phyloP scores from a whole-genome alignment of 2,113 vertebrate genomes.

The Gobiocypris rarus region DNA sequence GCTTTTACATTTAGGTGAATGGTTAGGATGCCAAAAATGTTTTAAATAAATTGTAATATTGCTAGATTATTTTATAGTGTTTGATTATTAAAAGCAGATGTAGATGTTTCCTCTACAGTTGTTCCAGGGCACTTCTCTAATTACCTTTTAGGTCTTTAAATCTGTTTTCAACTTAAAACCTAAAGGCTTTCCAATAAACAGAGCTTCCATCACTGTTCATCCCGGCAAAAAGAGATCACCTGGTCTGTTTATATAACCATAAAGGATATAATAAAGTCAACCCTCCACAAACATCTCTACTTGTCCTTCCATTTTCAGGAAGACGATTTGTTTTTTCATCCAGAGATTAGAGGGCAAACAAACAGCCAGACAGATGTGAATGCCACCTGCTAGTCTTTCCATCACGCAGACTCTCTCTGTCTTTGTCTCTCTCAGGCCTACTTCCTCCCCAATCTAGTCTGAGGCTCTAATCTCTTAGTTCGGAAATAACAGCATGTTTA shows the following conservation, averaged over 20 bases:
- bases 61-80: neutral
- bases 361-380: slow-evolving; percentile 75
- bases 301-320: slow-evolving; percentile 55
- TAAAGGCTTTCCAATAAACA: slow-evolving; percentile 31
- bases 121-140: neutral
- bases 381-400: slow-evolving; percentile 81
- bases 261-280: slow-evolving; percentile 69
- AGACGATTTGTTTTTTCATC: slow-evolving; percentile 66
- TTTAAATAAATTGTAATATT: too few relatives aligned
- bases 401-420: slow-evolving; percentile 33
- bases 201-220: slow-evolving; percentile 63
- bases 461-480: slow-evolving; percentile 85
- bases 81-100: neutral
- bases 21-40: neutral
- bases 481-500: slow-evolving; percentile 85
- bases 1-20: neutral
- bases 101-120: neutral
- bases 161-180: neutral
- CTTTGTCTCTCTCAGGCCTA: slow-evolving; percentile 75
- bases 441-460: slow-evolving; percentile 80
- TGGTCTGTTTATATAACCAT: slow-evolving; percentile 67
- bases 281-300: slow-evolving; percentile 63
- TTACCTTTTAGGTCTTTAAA: neutral
- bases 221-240: slow-evolving; percentile 69
- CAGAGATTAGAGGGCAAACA: slow-evolving; percentile 78